phyloP scores from a whole-genome alignment of 1,140 invertebrate species.

The Scylla paramamosain region DNA sequence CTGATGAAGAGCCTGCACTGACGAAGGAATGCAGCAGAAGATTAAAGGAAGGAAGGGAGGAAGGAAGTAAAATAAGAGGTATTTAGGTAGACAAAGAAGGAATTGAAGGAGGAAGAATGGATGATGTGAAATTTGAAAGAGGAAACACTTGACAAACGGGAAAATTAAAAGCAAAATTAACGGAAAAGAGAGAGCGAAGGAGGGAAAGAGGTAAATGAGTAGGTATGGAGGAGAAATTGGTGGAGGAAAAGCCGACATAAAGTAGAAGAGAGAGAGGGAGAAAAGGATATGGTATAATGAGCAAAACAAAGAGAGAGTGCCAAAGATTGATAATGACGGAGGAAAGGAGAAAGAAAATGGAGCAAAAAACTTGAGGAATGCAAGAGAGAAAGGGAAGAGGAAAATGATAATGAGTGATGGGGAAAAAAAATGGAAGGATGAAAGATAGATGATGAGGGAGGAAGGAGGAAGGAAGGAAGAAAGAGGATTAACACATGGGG shows the following conservation, averaged over 20 bases:
- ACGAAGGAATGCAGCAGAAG: too few species aligned
- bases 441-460: neutral
- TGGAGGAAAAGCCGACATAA: neutral
- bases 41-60: too few species aligned
- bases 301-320: neutral
- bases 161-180: too few species aligned
- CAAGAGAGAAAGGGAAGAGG: neutral
- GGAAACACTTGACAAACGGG: too few species aligned
- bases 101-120: too few species aligned
- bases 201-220: conserved; percentile 26
- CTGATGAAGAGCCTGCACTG: too few species aligned
- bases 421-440: neutral
- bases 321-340: neutral
- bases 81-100: too few species aligned
- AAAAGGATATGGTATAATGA: neutral
- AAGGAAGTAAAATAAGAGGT: too few species aligned
- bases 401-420: too few species aligned
- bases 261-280: neutral
- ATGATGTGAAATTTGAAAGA: too few species aligned
- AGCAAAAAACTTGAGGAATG: neutral
- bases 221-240: conserved; percentile 27
- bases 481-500: too few species aligned
- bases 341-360: neutral
- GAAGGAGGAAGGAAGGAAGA: neutral
- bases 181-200: conserved; percentile 45